These are phyloP conservation scores for Nycticebus coucang DNA, from an alignment of 2,113 vertebrate genomes.

Conservation along the genomic window DNA sequence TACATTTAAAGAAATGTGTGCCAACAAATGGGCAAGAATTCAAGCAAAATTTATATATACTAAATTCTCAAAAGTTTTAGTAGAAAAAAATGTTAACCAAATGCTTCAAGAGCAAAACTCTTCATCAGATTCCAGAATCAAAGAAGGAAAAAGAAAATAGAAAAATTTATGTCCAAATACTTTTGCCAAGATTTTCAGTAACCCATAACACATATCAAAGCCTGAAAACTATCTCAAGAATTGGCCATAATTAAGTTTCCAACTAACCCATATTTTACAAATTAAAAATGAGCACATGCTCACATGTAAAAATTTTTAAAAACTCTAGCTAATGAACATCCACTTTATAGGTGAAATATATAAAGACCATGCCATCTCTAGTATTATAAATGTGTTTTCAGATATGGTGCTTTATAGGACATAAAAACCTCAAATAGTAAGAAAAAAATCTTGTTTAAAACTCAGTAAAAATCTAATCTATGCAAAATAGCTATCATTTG, in stretches of 20 bases:
- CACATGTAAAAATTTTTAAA: neutral
- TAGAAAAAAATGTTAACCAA: neutral
- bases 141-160: neutral
- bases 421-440: neutral
- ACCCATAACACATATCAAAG: neutral
- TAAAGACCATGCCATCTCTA: neutral
- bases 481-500: neutral
- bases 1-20: neutral
- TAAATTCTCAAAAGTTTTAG: constrained; percentile 34
- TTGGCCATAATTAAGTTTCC: neutral
- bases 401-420: constrained; percentile 7
- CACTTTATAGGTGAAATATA: neutral
- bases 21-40: neutral
- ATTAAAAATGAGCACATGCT: constrained; percentile 46
- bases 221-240: constrained; percentile 29
- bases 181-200: constrained; percentile 18
- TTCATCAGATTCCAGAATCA: neutral
- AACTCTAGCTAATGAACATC: neutral
- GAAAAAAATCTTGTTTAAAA: constrained; percentile 41
- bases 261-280: constrained; percentile 44
- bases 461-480: neutral
- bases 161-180: neutral
- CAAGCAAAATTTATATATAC: constrained; percentile 20
- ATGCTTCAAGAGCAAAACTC: constrained; percentile 21
- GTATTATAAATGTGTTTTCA: constrained; percentile 9